A percentile compares a stretch with the other conserved stretches of the same genome.
These are phyloP conservation scores for Antigone vipio DNA, from an alignment of 2,113 vertebrate genomes.

Conservation along the genomic window DNA sequence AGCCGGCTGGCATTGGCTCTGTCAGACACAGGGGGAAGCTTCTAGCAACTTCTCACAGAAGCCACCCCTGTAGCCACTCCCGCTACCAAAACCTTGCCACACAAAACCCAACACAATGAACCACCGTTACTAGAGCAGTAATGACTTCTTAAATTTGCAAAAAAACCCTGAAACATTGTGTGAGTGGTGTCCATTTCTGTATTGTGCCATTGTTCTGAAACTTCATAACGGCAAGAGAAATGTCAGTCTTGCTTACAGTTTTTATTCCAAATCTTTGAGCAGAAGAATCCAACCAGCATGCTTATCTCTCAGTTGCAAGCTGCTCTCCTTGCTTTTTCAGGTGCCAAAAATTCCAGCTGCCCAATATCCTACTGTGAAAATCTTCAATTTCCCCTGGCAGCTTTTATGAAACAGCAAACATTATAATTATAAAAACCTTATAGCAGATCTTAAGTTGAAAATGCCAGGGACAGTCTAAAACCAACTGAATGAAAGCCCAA, in stretches of 20 bases:
- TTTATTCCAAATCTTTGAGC: neutral
- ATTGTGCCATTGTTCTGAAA: neutral
- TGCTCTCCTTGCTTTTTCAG: neutral
- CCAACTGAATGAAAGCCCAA: neutral
- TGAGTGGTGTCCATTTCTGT: neutral
- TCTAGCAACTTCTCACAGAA: no score
- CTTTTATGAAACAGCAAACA: neutral
- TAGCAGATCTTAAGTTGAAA: neutral
- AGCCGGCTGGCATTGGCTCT: no score
- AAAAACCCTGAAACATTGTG: neutral
- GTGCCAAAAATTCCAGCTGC: slow-evolving; percentile 5
- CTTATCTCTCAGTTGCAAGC: slow-evolving; percentile 26
- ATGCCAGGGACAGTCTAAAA: neutral
- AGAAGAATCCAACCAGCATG: neutral
- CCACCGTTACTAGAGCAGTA: neutral
- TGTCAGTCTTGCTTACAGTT: neutral
- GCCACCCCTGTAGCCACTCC: no score
- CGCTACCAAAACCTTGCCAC: no score
- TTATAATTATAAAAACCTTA: neutral
- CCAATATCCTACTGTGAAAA: neutral
- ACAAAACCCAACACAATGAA: no score
- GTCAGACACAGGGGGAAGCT: no score
- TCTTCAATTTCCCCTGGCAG: neutral
- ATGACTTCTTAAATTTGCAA: neutral
- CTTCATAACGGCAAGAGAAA: neutral